Evolutionary conservation across 2,113 vertebrate genomes (phyloP), one percentile per base, ranked within the genome.

Genomic region (Oncorhynchus keta): DNA sequence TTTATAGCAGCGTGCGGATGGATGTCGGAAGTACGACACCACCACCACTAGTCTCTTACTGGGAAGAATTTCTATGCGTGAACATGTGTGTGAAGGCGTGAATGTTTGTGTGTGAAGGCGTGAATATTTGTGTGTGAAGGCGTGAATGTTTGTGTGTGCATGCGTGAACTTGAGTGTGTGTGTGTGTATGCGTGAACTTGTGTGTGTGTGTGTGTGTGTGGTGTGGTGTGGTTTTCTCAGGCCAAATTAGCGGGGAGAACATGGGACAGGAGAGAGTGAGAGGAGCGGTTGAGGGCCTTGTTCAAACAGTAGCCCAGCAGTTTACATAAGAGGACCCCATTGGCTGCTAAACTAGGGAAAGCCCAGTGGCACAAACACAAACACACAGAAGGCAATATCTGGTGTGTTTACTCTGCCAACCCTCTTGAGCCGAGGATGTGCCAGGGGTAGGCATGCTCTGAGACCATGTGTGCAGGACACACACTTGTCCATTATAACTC

Each of bases 241-340:
- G 73, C 76, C 78, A 80, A 82, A 83, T 74, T 73, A 71, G 79
- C 48, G 26, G 39, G 39, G 3, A 48, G 65, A 30, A 35, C 24
- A 1, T 1, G 18, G 39, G 67, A 14, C 5, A 8, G 7, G 39
- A 28, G 24, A 45, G 61, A 8, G 39, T 13, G 14, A 73, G 22
- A 74, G n/a, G 20, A 26, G 62, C 20, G 5, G 39, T 72, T 49
- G 72, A 84, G 75, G 13, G 13, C 74, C 57, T 22, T 51, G 32
- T 76, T 85, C 77, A 88, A 83, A 76, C 76, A 79, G 32, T 83
- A 83, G 84, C 84, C 84, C 68, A 64, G 84, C 68, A 62, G 83
- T 84, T 85, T 87, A 75, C 84, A 82, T 86, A 79, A 77, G 30
- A 82, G 85, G 81, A 89, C 65, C 6, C 20, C 13, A 72, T 20